Percentiles rank a stretch among this genome's conserved stretches.
These are phyloP conservation scores for Suncus etruscus DNA, from an alignment of 2,113 vertebrate genomes.

Conservation along the genomic window DNA sequence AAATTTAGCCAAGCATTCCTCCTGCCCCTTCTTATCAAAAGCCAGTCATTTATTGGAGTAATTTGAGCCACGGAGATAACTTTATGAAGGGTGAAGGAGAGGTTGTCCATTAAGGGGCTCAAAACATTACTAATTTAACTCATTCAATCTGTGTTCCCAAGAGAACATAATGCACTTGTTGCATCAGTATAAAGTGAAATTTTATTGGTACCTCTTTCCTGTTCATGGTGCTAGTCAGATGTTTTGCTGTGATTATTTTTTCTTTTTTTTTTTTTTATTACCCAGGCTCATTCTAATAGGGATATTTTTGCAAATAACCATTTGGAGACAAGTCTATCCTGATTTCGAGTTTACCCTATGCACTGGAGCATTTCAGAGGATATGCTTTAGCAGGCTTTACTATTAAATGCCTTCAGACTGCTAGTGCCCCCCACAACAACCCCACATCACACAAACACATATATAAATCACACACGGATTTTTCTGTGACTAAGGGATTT, in stretches of 20 bases:
- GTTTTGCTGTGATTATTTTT: neutral
- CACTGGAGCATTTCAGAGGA: constrained; percentile 39
- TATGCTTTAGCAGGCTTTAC: constrained; percentile 31
- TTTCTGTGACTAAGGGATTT: constrained; percentile 30
- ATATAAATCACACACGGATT: neutral
- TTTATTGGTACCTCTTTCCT: neutral
- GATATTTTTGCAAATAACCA: neutral
- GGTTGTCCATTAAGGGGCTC: neutral
- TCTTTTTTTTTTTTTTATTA: constrained; percentile 42
- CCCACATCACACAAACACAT: neutral
- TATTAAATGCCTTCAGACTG: constrained; percentile 55
- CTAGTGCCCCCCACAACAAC: neutral
- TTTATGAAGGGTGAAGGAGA: neutral
- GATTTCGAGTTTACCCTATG: constrained; percentile 7
- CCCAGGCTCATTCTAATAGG: constrained; percentile 29
- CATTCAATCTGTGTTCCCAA: neutral
- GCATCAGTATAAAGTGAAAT: neutral
- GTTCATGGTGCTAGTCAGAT: constrained; percentile 12
- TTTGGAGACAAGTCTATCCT: constrained; percentile 2
- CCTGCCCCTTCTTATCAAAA: neutral
- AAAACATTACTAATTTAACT: constrained; percentile 5
- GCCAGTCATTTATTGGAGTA: constrained; percentile 13
- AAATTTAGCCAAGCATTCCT: neutral
- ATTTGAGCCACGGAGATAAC: neutral
- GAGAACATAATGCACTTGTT: neutral